Conservation (phyloP, 1,140 invertebrate species). For the Doryteuthis pealeii region DNA sequence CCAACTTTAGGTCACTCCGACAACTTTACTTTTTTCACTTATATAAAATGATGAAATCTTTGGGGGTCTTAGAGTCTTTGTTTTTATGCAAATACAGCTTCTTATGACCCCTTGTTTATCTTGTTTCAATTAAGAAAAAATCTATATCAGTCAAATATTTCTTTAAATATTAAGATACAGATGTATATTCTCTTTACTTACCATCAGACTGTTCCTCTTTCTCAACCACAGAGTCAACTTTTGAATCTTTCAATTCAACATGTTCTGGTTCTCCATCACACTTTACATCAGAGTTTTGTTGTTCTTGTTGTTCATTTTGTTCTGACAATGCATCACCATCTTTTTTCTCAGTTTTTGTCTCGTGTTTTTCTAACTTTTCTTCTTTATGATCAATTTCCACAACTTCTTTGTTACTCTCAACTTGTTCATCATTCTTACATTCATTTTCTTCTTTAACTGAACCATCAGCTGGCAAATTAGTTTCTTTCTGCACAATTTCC, state of each 20-base stretch:
- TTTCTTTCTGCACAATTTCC: background rate
- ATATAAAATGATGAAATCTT: too few species aligned
- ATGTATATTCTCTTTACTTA: too few species aligned
- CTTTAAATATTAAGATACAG: too few species aligned
- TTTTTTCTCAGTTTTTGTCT: background rate
- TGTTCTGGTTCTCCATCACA: constrained; percentile 18
- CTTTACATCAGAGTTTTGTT: constrained; percentile 13
- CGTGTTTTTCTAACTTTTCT: constrained; percentile 11
- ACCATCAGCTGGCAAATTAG: constrained; percentile 2
- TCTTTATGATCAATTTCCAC: constrained; percentile 17
- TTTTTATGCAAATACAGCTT: too few species aligned
- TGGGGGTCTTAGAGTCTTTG: too few species aligned
- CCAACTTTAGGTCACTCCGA: too few species aligned
- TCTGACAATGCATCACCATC: constrained; percentile 19
- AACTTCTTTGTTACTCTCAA: constrained; percentile 6
- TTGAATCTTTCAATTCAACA: background rate
- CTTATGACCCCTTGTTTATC: too few species aligned
- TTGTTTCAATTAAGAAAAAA: too few species aligned
- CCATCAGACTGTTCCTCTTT: background rate
- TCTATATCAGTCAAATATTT: too few species aligned
- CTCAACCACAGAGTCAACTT: background rate
- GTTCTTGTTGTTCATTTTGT: too few species aligned
- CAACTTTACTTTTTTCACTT: too few species aligned
- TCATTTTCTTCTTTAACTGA: background rate
- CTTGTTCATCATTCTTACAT: background rate